Conservation (phyloP, 2,113 vertebrate genomes). For the Alosa alosa region DNA sequence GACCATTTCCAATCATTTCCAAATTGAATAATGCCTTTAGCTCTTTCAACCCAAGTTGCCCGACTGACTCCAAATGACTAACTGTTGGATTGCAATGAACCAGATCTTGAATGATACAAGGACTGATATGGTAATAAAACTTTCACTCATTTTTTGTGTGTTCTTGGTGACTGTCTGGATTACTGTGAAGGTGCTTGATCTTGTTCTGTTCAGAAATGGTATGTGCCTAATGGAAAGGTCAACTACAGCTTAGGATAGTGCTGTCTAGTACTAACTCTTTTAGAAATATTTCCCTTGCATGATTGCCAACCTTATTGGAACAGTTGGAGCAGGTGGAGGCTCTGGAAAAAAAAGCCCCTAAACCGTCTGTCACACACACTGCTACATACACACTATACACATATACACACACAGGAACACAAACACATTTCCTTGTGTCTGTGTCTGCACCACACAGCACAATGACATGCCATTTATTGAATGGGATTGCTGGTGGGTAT, state of each 20-base stretch:
- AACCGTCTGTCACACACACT: not conserved
- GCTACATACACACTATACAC: not conserved
- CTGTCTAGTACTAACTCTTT: not conserved
- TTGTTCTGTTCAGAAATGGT: not conserved
- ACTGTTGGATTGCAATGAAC: too few species aligned
- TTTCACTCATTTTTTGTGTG: too few species aligned
- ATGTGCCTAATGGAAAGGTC: not conserved
- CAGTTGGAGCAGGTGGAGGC: not conserved
- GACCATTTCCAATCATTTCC: too few species aligned
- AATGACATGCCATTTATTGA: constrained; percentile 53
- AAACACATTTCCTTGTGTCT: constrained; percentile 40
- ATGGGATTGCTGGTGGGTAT: constrained; percentile 50
- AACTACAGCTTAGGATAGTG: not conserved
- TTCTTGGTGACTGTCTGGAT: too few species aligned
- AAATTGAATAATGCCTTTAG: too few species aligned
- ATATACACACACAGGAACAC: not conserved
- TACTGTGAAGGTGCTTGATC: not conserved
- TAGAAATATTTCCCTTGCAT: not conserved
- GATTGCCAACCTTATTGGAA: not conserved
- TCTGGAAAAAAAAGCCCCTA: not conserved
- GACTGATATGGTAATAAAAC: too few species aligned
- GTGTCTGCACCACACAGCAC: constrained; percentile 50
- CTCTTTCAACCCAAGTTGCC: too few species aligned
- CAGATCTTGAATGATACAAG: too few species aligned
- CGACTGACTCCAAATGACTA: too few species aligned